Evolutionary conservation across 35 echinoderm and acorn worm species (phyloP), one percentile per base, ranked within the genome.

Genomic region (Ophioderma brevispina): DNA sequence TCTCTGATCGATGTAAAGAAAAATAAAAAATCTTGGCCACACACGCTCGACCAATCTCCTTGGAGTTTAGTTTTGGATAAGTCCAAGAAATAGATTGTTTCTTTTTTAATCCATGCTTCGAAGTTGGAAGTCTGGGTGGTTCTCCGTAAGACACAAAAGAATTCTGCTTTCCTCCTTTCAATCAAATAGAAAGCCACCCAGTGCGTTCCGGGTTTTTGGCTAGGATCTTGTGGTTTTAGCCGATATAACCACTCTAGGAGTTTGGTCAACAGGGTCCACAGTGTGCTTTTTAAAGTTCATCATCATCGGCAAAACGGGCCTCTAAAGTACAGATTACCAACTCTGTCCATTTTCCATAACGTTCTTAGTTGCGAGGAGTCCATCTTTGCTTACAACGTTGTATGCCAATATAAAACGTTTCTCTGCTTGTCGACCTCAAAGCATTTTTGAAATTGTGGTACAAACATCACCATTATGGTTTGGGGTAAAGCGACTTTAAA

Each of bases 401-500:
- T 92, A 92, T 36, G 85, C 90, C 21, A 92, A 85, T 77, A 37
- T 0, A 92, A 30, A 15, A 92, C 76, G 77, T 92, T 92, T n/a
- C 90, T 31, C 1, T 85, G 1, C 35, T 80, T 78, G 41, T 89
- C 87, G 0, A 89, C 38, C 37, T 89, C 87, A 3, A 89, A 18
- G 32, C 80, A 56, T 35, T 89, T 89, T 4, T 76, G 31, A 52
- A 89, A 89, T 49, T 89, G 76, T 0, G 87, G 76, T 18, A 80
- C 80, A 32, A 89, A 38, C 13, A 89, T 89, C 6, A 92, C 49
- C 77, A 88, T 92, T 76, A 87, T 36, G 0, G 78, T 88, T 0
- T n/a, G 31, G 33, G 85, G 76, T 43, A 92, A 64, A 0, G 91
- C 63, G 30, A 33, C 30, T 25, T 23, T 82, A 93, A 93, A 88